These are phyloP conservation scores for Periphyllus acericola DNA, from an alignment of 2,888 invertebrate species.

Conservation along the genomic window DNA sequence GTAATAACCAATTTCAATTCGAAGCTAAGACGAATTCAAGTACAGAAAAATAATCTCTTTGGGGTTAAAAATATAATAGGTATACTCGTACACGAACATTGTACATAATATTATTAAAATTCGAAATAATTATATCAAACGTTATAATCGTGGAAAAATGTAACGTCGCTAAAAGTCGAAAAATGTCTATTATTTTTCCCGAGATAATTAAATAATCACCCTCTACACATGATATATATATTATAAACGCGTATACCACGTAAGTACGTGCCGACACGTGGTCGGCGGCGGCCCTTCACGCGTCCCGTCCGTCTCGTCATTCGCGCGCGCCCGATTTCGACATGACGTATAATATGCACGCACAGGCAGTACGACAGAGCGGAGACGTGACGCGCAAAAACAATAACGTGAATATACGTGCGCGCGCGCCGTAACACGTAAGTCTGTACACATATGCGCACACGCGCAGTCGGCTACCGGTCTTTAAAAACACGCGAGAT, in stretches of 20 bases:
- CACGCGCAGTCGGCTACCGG: neutral
- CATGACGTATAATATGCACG: neutral
- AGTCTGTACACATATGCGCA: neutral
- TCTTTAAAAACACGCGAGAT: neutral
- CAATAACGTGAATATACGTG: slow-evolving; percentile 18
- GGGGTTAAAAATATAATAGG: too few relatives aligned
- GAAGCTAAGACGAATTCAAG: too few relatives aligned
- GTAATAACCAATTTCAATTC: too few relatives aligned
- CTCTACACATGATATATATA: neutral
- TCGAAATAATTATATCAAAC: too few relatives aligned
- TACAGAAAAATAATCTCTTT: too few relatives aligned
- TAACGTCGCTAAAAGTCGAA: too few relatives aligned
- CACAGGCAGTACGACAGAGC: too few relatives aligned
- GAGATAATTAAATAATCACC: neutral
- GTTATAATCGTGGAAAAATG: too few relatives aligned
- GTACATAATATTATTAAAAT: too few relatives aligned
- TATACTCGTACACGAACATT: too few relatives aligned
- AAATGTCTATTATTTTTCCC: too few relatives aligned
- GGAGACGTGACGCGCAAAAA: slow-evolving; percentile 45
- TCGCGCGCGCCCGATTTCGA: slow-evolving; percentile 7
- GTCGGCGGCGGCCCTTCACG: neutral
- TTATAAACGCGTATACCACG: neutral
- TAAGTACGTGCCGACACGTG: neutral
- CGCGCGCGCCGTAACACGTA: neutral
- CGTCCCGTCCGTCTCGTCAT: neutral